Conservation (phyloP, 30 jellyfish, hydroid and myxozoan genomes). For the Aurelia coerulea region DNA sequence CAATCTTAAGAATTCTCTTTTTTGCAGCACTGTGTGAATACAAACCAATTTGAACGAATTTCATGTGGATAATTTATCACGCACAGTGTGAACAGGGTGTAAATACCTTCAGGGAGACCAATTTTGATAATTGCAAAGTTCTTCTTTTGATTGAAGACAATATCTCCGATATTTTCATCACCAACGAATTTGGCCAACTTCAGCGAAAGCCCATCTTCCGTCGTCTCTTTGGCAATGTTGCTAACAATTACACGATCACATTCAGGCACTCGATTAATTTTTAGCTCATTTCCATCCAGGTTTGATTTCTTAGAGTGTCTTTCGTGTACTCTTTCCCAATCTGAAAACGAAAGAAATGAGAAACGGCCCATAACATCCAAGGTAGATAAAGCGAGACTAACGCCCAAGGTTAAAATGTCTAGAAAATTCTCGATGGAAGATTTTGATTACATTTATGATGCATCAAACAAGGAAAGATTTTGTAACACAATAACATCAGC, state of each 20-base stretch:
- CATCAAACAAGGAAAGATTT: too few species aligned
- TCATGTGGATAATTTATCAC: neutral
- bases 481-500: too few species aligned
- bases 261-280: neutral
- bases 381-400: neutral
- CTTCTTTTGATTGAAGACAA: neutral
- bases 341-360: neutral
- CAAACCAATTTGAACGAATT: neutral
- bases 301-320: neutral
- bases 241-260: constrained; percentile 13
- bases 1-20: neutral
- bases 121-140: constrained; percentile 14
- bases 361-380: too few species aligned
- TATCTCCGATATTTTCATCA: neutral
- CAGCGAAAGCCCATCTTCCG: constrained; percentile 9
- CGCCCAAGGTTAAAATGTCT: too few species aligned
- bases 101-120: neutral
- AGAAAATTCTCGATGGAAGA: too few species aligned
- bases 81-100: neutral
- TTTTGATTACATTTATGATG: too few species aligned
- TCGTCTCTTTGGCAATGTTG: constrained; percentile 32
- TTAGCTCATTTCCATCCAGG: neutral
- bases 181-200: constrained; percentile 8
- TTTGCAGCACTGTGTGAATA: neutral
- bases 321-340: constrained; percentile 13